Evolutionary conservation across 2,888 invertebrate species (phyloP).

Genomic region (Lasioglossum morio): DNA sequence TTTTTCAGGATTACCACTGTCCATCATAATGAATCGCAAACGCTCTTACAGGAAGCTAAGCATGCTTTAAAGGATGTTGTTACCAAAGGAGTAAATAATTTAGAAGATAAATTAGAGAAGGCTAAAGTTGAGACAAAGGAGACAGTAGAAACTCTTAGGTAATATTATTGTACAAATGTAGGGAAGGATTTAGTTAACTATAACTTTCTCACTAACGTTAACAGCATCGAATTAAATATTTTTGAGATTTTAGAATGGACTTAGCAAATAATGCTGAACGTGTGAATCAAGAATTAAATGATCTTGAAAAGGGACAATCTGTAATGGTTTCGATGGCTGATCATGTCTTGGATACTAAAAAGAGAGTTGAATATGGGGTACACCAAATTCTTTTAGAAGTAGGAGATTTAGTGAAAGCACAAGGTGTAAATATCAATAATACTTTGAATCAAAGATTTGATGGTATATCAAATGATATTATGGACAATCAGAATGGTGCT

Average conservation of each 20-base stretch:
- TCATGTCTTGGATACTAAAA: conserved; percentile 93
- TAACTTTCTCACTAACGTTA: conserved; percentile 1
- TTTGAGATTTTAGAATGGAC: conserved; percentile 72
- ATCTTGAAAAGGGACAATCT: conserved; percentile 90
- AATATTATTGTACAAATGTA: conserved; percentile 73
- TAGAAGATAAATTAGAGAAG: conserved; percentile 86
- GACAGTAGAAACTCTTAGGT: conserved; percentile 87
- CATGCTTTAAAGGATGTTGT: conserved; percentile 83
- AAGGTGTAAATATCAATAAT: conserved; percentile 88
- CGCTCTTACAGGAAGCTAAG: conserved; percentile 86
- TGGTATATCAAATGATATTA: conserved; percentile 89
- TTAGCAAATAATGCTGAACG: conserved; percentile 77
- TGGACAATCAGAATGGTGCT: conserved; percentile 90
- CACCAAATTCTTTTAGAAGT: conserved; percentile 92
- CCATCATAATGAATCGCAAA: conserved; percentile 88
- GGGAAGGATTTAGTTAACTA: not conserved
- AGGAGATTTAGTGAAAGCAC: conserved; percentile 88
- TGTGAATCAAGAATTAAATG: conserved; percentile 82
- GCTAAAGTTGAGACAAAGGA: conserved; percentile 86
- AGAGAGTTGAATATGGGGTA: conserved; percentile 93
- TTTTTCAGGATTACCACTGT: conserved; percentile 84
- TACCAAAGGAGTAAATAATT: conserved; percentile 84
- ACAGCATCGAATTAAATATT: not conserved
- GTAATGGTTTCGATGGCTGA: conserved; percentile 93
- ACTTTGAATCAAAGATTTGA: conserved; percentile 90